Percentiles rank a stretch among this genome's conserved stretches.
Conservation (phyloP, 2,113 vertebrate species). For the Lota lota region DNA sequence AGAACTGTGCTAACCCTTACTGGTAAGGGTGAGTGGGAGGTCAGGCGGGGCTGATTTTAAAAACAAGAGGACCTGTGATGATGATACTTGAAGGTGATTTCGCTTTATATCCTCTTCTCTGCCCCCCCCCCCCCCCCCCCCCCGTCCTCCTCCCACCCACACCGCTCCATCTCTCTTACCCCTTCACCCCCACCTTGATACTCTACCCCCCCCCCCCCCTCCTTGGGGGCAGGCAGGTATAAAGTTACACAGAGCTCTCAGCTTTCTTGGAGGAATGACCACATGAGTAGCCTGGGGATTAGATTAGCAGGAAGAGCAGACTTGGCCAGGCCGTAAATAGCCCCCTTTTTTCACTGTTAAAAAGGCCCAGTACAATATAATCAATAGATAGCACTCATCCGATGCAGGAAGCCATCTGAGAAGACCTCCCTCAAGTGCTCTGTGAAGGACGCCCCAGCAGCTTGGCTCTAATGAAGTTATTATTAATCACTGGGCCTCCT, state of each 20-base stretch:
- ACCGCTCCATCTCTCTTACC: constrained; percentile 33
- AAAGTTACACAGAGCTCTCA: constrained; percentile 75
- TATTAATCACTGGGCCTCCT: constrained; percentile 72
- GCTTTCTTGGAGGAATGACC: constrained; percentile 79
- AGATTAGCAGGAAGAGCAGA: constrained; percentile 77
- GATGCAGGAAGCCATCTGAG: constrained; percentile 70
- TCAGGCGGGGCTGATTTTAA: constrained; percentile 63
- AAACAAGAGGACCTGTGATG: constrained; percentile 48
- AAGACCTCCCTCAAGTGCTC: constrained; percentile 74
- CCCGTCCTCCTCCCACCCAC: constrained; percentile 18
- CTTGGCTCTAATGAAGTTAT: constrained; percentile 73
- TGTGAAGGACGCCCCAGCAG: constrained; percentile 71
- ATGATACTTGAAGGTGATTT: constrained; percentile 70
- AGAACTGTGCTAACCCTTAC: constrained; percentile 62
- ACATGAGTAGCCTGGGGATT: constrained; percentile 78
- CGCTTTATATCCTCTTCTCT: constrained; percentile 41
- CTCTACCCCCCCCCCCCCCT: constrained; percentile 34
- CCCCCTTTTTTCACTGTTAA: constrained; percentile 73
- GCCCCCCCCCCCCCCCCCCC: background rate
- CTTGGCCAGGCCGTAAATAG: constrained; percentile 73
- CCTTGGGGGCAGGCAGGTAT: constrained; percentile 71
- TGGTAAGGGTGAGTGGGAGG: constrained; percentile 56
- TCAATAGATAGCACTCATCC: constrained; percentile 75
- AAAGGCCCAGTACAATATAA: constrained; percentile 72
- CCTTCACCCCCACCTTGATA: constrained; percentile 18